phyloP scores from a whole-genome alignment of 2,797 vertebrate species.

The Falco naumanni region DNA sequence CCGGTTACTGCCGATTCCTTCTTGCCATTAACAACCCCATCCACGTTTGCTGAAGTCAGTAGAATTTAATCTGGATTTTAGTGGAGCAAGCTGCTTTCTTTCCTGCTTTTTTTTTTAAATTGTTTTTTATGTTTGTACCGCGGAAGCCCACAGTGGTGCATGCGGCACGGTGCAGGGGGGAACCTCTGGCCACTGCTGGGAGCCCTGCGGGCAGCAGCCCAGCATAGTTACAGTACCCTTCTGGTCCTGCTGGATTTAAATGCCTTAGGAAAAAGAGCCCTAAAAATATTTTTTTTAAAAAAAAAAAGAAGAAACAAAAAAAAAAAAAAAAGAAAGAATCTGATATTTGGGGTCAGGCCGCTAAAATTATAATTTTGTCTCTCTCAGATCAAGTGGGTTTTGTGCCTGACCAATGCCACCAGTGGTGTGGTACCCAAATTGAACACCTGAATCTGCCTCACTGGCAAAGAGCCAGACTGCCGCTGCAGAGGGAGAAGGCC shows the following conservation, averaged over 20 bases:
- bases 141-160: too few relatives aligned
- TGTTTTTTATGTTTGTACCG: too few relatives aligned
- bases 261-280: background rate
- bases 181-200: slow-evolving; percentile 41
- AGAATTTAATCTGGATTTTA: background rate
- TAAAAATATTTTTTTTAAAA: background rate
- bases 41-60: background rate
- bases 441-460: background rate
- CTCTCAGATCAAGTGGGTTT: background rate
- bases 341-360: background rate
- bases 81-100: background rate
- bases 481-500: background rate
- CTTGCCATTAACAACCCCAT: background rate
- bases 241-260: background rate
- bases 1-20: background rate
- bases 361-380: background rate
- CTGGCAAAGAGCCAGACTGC: background rate
- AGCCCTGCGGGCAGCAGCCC: background rate
- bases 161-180: slow-evolving; percentile 59
- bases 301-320: background rate
- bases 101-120: accelerated
- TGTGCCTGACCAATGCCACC: background rate
- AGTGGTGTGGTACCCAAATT: background rate
- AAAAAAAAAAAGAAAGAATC: background rate
- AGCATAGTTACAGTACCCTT: background rate